phyloP scores from a whole-genome alignment of 2,888 invertebrate species.

The Epiblema foenella region DNA sequence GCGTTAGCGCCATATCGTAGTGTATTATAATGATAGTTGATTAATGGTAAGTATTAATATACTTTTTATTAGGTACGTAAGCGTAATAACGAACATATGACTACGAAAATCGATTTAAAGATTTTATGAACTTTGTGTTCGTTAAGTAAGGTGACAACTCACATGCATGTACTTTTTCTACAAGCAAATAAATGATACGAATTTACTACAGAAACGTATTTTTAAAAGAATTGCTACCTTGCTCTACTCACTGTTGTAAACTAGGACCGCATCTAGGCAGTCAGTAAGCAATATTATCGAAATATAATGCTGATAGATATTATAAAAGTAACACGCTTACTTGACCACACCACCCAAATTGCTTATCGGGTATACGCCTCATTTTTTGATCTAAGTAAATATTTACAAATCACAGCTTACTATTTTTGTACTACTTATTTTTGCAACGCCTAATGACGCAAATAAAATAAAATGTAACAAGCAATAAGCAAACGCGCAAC shows the following conservation, averaged over 20 bases:
- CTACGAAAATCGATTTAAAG: background rate
- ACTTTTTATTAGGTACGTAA: conserved; percentile 4
- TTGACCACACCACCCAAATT: conserved; percentile 22
- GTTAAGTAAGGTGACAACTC: conserved; percentile 19
- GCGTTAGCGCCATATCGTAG: conserved; percentile 20
- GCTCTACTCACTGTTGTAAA: conserved; percentile 18
- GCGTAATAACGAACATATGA: background rate
- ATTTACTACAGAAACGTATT: background rate
- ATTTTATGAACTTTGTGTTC: conserved; percentile 5
- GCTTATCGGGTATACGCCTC: conserved; percentile 23
- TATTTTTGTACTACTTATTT: conserved; percentile 25
- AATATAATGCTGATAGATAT: conserved; percentile 22
- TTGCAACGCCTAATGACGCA: conserved; percentile 21
- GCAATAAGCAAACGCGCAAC: conserved; percentile 25
- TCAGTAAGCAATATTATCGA: conserved; percentile 17
- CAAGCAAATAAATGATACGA: background rate
- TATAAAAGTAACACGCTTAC: conserved; percentile 34
- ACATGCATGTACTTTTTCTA: conserved; percentile 33
- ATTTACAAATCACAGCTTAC: conserved; percentile 39
- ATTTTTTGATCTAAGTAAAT: conserved; percentile 28
- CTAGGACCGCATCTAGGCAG: conserved; percentile 3
- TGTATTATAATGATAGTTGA: background rate
- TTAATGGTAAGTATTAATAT: conserved; percentile 23
- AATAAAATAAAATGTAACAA: conserved; percentile 34
- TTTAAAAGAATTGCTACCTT: background rate